Percentiles rank a stretch among this genome's conserved stretches.
Evolutionary conservation across 2,113 vertebrate species (phyloP).

Genomic region (Donacobius atricapilla): DNA sequence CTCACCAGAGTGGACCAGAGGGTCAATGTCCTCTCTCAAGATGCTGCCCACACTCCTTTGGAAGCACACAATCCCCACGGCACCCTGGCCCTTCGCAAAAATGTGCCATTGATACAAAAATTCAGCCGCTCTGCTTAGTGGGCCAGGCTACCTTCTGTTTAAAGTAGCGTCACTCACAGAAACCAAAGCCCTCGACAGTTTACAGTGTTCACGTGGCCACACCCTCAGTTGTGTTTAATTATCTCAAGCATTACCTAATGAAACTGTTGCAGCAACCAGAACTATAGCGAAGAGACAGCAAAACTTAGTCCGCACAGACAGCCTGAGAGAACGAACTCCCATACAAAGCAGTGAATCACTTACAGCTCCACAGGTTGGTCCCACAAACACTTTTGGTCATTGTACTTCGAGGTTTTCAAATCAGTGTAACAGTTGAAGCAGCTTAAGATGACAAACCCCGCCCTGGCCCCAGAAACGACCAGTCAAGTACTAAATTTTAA

Average conservation of each 20-base stretch:
- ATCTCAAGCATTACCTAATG: slow-evolving; percentile 8
- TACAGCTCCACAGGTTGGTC: rapidly evolving
- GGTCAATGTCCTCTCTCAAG: background rate
- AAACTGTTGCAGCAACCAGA: slow-evolving; percentile 13
- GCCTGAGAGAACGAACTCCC: background rate
- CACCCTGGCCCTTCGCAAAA: background rate
- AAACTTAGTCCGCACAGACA: background rate
- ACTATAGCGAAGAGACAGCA: background rate
- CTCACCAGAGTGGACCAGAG: rapidly evolving
- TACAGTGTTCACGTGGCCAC: background rate
- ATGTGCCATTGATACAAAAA: background rate
- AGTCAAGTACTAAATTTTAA: background rate
- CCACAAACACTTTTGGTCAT: rapidly evolving
- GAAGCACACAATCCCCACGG: rapidly evolving
- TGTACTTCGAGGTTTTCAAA: background rate
- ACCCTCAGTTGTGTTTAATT: background rate
- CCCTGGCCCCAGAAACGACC: rapidly evolving
- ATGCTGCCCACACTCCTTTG: background rate
- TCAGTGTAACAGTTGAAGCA: background rate
- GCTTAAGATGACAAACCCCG: background rate
- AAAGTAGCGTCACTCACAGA: background rate
- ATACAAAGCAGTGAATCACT: rapidly evolving
- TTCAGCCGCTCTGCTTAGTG: background rate
- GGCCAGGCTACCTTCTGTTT: background rate
- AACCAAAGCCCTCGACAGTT: background rate